These are phyloP conservation scores for Pachycephus smyrnensis DNA, from an alignment of 2,888 invertebrate genomes.

Conservation along the genomic window DNA sequence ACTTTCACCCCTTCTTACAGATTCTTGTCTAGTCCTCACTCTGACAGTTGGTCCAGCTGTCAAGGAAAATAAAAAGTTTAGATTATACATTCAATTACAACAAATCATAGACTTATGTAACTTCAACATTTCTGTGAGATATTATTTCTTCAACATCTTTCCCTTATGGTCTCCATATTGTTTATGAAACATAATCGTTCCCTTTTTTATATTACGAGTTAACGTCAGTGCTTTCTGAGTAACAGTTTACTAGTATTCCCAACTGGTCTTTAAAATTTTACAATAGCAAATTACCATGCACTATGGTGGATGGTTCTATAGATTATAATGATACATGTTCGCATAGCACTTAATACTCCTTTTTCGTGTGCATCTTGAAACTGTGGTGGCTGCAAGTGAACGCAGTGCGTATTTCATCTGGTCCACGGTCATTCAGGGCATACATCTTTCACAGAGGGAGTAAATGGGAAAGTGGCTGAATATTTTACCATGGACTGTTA, in stretches of 20 bases:
- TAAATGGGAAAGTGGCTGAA: slow-evolving; percentile 33
- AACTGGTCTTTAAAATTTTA: not conserved
- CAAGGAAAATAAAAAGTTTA: slow-evolving; percentile 3
- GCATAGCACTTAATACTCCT: not conserved
- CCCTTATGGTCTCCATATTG: not conserved
- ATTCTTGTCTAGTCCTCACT: slow-evolving; percentile 67
- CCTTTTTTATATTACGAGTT: not conserved
- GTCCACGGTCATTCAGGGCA: not conserved
- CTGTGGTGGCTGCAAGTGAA: slow-evolving; percentile 5
- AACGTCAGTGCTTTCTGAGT: not conserved
- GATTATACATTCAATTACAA: not conserved
- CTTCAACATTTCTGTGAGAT: not conserved
- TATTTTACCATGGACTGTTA: slow-evolving; percentile 73
- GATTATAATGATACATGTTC: not conserved
- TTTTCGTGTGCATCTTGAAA: not conserved
- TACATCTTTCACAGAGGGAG: not conserved
- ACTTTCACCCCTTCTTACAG: slow-evolving; percentile 69
- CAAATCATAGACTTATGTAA: not conserved
- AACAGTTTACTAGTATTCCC: not conserved
- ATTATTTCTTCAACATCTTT: not conserved
- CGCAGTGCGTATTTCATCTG: slow-evolving; percentile 16
- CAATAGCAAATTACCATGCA: not conserved
- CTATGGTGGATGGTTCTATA: not conserved
- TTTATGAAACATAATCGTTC: too few species aligned
- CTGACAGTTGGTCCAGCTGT: slow-evolving; percentile 70